phyloP scores from a whole-genome alignment of 2,797 vertebrate species.

The Alosa sapidissima region DNA sequence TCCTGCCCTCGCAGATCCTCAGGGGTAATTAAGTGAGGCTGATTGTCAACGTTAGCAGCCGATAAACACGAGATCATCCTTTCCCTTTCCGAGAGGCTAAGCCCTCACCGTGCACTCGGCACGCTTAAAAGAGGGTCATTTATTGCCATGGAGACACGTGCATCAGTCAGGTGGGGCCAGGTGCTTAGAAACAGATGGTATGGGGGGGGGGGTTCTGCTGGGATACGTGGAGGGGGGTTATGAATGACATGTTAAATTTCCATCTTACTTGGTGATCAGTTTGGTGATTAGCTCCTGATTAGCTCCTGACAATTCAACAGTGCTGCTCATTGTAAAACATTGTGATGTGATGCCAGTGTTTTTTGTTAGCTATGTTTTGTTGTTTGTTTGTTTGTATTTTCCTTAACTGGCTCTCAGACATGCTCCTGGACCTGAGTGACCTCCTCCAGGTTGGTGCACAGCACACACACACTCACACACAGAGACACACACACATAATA shows the following conservation, averaged over 20 bases:
- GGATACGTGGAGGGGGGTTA: neutral
- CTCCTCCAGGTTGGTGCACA: slow-evolving; percentile 86
- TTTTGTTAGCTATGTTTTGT: slow-evolving; percentile 6
- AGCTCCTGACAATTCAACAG: neutral
- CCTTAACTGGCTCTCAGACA: slow-evolving; percentile 78
- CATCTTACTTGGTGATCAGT: too few relatives aligned
- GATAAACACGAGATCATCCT: slow-evolving; percentile 52
- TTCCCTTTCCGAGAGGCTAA: slow-evolving; percentile 50
- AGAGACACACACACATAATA: neutral
- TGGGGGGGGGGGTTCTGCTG: neutral
- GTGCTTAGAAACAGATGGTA: neutral
- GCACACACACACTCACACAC: neutral
- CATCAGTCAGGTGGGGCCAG: slow-evolving; percentile 28
- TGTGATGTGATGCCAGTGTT: neutral
- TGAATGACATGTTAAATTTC: too few relatives aligned
- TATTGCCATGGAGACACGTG: slow-evolving; percentile 49
- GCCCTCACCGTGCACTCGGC: slow-evolving; percentile 37
- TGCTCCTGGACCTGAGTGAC: slow-evolving; percentile 96
- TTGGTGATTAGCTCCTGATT: neutral
- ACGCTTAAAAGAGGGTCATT: slow-evolving; percentile 39
- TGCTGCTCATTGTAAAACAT: neutral
- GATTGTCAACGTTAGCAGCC: slow-evolving; percentile 38
- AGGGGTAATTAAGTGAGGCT: slow-evolving; percentile 14
- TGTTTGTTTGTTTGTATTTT: slow-evolving; percentile 26
- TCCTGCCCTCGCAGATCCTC: neutral